Base-by-base conservation (phyloP, 1,140 invertebrate species). In the Cepaea nemoralis region DNA sequence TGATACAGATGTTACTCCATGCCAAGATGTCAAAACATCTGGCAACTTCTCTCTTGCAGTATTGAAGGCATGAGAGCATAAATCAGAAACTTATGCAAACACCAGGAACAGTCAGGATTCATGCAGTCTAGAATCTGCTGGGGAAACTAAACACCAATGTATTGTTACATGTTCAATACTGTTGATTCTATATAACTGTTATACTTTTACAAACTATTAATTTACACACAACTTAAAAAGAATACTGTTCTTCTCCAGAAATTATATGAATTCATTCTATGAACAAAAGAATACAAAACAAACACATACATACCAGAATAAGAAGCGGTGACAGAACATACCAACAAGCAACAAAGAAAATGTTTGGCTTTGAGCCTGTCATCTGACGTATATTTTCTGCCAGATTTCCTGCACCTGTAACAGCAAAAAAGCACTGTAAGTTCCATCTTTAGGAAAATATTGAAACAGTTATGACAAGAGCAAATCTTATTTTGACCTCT, bases 281-380 rank as follows among this genome's bases (percentile, higher is more conserved):
- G 12, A 73, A 37, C 10, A 14, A 14, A 37, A 27, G 27, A 73
- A 14, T 37, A 6, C 24, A 6, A 31, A 6, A 76, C 33, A 14
- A 55, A 55, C 0, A 19, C 31, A 77, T 79, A 91, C 92, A 93
- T 93, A 95, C 95, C 91, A 97, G 93, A 80, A 98, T 94, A 31
- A 97, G 91, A 27, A 95, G 91, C 31, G 97, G 96, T 24, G 96
- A 94, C 0, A 95, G 93, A 73, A 96, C 91, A 24, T 95, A 93
- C 96, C 96, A 97, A 88, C 96, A 97, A 82, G 95, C 94, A 82
- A 94, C 94, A 87, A 97, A 95, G 91, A 97, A 97, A 5, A 94
- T 87, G 0, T 94, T 95, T 0, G 96, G 96, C 76, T 93, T 91
- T 27, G 93, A 92, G 77, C 96, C 96, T 24, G 96, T 97, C 96